Evolutionary conservation across 2,797 vertebrate genomes (phyloP), one percentile per base, ranked within the genome.

Genomic region (Spinus pinus): DNA sequence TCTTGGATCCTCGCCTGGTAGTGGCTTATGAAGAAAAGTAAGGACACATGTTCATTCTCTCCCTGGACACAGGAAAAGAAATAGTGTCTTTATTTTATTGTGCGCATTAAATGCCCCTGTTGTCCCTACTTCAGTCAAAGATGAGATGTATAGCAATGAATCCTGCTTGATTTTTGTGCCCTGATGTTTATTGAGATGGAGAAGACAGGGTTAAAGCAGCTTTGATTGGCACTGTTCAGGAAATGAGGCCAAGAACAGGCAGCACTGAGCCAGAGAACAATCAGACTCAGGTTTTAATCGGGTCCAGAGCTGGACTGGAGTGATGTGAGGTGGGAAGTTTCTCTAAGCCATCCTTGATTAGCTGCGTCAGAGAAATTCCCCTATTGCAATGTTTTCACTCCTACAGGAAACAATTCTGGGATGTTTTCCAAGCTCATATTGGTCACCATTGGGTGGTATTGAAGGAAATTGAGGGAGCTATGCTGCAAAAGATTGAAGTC

Each of bases 21-120:
- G 96, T 99, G 97, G 99, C 99, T 90, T 99, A 99, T 37, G 99
- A 99, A 95, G 99, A 99, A 97, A 99, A 99, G 99, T 99, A 98
- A 99, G 99, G 96, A 53, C 5, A 3, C n/a, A 8, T 86, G 20
- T 27, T 93, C 51, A 81, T 88, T 81, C 53, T 65, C 31, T 88
- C 58, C 42, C 21, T 41, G 49, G 41, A 62, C n/a, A 30, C 28
- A 35, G 27, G 69, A 53, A 79, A 92, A 88, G 47, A 90, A 81
- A 72, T 66, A 41, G 23, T 37, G 33, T 86, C 42, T 88, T 84
- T 86, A 62, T 90, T 94, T 83, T 2, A 6, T 30, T 69, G 25
- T 14, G 18, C 66, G 33, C 42, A 31, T 66, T 8, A 87, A 80
- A 27, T 42, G 31, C 10, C n/a, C 10, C n/a, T 23, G 18, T 81